phyloP scores from a whole-genome alignment of 2,888 invertebrate species.

The Lithophane leautieri region DNA sequence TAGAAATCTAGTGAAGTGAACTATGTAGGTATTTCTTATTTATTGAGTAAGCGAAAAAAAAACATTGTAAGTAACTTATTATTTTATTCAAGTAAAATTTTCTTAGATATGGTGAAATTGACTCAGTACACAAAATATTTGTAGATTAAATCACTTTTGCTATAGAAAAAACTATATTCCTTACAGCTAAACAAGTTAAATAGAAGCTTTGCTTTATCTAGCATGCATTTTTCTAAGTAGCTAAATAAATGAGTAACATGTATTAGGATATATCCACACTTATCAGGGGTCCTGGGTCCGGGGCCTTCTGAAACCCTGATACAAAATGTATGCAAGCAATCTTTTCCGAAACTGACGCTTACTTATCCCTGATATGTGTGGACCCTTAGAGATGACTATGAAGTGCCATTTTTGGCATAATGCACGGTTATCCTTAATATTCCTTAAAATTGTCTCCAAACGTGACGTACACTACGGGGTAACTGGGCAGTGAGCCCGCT shows the following conservation, averaged over 20 bases:
- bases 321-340: neutral
- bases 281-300: neutral
- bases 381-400: neutral
- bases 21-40: neutral
- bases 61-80: neutral
- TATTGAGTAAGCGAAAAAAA: neutral
- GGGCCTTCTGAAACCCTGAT: neutral
- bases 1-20: neutral
- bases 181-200: constrained; percentile 9
- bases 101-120: neutral
- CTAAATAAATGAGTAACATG: neutral
- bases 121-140: neutral
- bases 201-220: constrained; percentile 19
- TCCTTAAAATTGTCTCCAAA: neutral
- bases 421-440: neutral
- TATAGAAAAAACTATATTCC: neutral
- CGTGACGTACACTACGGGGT: neutral
- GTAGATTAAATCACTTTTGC: constrained; percentile 5
- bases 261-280: neutral
- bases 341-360: neutral
- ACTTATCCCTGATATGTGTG: neutral
- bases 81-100: neutral
- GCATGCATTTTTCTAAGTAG: constrained; percentile 25
- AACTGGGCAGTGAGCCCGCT: neutral
- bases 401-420: no score